Evolutionary conservation across 2,113 vertebrate species (phyloP), one percentile per base, ranked within the genome.

Genomic region (Onychostoma macrolepis): DNA sequence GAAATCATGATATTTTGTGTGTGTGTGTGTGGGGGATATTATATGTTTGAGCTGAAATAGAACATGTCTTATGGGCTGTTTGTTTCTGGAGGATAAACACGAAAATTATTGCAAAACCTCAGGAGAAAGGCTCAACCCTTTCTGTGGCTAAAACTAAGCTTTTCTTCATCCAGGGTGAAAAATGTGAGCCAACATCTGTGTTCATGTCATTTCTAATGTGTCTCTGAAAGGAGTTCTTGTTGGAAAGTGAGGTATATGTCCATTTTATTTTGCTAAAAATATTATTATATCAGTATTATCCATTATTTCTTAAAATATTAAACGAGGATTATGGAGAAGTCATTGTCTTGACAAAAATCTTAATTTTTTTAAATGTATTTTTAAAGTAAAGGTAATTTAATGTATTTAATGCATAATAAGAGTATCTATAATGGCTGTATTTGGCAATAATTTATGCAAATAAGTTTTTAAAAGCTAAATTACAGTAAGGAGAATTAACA

Each of bases 71-170:
- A 33, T 58, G 61, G 24, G 65, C 28, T 86, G 75, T 83, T 86
- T 87, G 83, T 63, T 89, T 88, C 86, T 74, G 45, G 19, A 85
- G 36, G 69, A 86, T 83, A 89, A 79, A 86, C 56, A 45, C 53
- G n/a, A 53, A 79, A 71, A 58, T 41, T 13, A 69, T 85, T 81
- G 82, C 41, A 78, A 88, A 88, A 86, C 72, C 89, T 76, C 80
- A 75, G 45, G 88, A 81, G 82, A 48, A 69, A 36, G 45, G 30
- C 48, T 84, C 78, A 58, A 10, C 61, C 58, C 45, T 78, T 83
- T 86, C 75, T 74, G 83, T 61, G 58, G 21, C 77, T 56, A 28
- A 89, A 82, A 72, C 58, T 33, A 38, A 69, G 45, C 41, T 24
- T 83, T 83, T 80, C 41, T 4, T 53, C 43, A 53, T 36, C 56